phyloP scores from a whole-genome alignment of 2,113 vertebrate genomes.

The Damaliscus lunatus region DNA sequence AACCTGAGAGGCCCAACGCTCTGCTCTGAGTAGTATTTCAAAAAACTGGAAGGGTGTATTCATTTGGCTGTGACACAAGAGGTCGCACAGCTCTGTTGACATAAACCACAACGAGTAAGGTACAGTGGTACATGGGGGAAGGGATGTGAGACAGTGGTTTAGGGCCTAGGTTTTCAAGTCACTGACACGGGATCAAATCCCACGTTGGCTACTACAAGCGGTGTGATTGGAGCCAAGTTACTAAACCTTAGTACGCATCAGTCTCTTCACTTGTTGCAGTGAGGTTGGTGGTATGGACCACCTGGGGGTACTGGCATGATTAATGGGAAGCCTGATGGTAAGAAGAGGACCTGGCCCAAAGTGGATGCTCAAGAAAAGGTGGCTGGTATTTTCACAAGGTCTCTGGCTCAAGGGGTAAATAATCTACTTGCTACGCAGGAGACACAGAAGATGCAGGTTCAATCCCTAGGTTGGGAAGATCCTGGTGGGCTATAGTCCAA shows the following conservation, averaged over 20 bases:
- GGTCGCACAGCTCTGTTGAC: background rate
- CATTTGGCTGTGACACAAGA: background rate
- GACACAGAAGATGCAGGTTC: background rate
- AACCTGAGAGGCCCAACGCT: background rate
- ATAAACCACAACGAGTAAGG: background rate
- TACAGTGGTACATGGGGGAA: accelerated
- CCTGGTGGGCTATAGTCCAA: background rate
- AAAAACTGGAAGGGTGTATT: background rate
- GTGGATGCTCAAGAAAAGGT: background rate
- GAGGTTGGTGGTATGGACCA: background rate
- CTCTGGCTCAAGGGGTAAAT: background rate
- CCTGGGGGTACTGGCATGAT: background rate
- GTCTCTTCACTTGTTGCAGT: background rate
- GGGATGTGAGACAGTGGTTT: too few species aligned
- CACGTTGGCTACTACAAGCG: background rate
- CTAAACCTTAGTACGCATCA: too few species aligned
- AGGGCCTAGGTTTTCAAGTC: background rate
- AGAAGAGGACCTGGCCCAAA: background rate
- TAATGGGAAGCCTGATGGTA: background rate
- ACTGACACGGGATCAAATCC: background rate
- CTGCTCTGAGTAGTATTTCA: background rate
- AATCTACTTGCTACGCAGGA: background rate
- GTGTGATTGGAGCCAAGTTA: background rate
- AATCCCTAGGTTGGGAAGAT: background rate
- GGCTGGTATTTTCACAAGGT: background rate